Base-by-base conservation (phyloP, 30 jellyfish, hydroid and myxozoan species). In the Catostylus mosaicus region DNA sequence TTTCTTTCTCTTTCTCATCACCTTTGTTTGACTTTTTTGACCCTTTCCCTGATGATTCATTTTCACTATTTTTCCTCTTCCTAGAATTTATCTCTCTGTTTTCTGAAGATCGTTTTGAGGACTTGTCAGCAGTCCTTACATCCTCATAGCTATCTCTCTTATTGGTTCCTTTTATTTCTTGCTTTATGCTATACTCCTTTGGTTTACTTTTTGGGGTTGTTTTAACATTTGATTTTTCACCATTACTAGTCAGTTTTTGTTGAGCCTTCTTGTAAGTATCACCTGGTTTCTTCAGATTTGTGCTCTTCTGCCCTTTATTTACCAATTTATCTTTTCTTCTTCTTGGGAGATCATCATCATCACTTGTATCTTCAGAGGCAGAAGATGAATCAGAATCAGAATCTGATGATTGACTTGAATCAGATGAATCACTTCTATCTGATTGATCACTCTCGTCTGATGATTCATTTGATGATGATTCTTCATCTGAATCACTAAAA, bases 401-500 rank as follows among this genome's bases (percentile, higher is more conserved):
- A 31, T 80, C 90, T 43, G 75, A 46, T 1, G 77, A 69, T 5
- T 30, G 35, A 40, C 80, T 51, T 48, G 85, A 48, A 34, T 24
- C 83, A 23, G 76, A 35, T 31, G 86, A 69, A 4, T 34, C 65
- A 38, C 52, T 43, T 3, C 62, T 20, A 26, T 73, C 88, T 18
- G 88, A 84, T 20, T 40, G 45, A 2, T 46, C 82, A 46, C 56
- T 24, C 29, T 57, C 34, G 9, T 63, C 76, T 36, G 50, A 36
- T n/a, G 78, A 37, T 48, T 52, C 79, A 33, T 38, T 47, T 19
- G 73, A 51, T 18, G 93, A 83, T 9, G 92, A 56, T 20, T 71
- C 73, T 16, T 66, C 82, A 20, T 33, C 85, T 23, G 92, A 69
- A 23, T 82, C 92, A 59, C 86, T 69, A 47, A 82, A 82, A 27